phyloP scores from a whole-genome alignment of 1,140 invertebrate species.

The Meloidogyne chitwoodi region DNA sequence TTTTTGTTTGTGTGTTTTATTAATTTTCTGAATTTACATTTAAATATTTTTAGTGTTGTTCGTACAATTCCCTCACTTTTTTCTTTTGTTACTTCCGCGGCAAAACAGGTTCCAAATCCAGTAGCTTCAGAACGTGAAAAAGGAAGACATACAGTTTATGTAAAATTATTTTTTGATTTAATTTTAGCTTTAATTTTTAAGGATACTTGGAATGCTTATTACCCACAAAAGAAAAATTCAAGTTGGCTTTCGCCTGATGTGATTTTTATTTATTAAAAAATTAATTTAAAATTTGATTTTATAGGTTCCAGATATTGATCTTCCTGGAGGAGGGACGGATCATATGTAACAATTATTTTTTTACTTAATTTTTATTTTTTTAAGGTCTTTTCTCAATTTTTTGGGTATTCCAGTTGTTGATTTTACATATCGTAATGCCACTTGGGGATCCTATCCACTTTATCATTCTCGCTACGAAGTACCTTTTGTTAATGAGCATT shows the following conservation, averaged over 20 bases:
- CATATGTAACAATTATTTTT: neutral
- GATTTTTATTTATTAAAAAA: too few relatives aligned
- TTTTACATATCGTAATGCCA: slow-evolving; percentile 38
- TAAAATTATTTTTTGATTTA: too few relatives aligned
- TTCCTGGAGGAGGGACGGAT: slow-evolving; percentile 61
- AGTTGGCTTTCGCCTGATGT: slow-evolving; percentile 23
- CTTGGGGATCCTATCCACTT: slow-evolving; percentile 59
- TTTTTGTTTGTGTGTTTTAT: neutral
- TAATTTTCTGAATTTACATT: neutral
- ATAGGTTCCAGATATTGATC: slow-evolving; percentile 36
- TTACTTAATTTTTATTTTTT: slow-evolving; percentile 2
- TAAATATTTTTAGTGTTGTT: slow-evolving; percentile 27
- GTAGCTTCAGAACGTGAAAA: slow-evolving; percentile 36
- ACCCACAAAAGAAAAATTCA: neutral
- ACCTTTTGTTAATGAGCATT: slow-evolving; percentile 58
- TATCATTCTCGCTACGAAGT: slow-evolving; percentile 64
- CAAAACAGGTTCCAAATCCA: slow-evolving; percentile 50
- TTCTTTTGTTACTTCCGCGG: slow-evolving; percentile 39
- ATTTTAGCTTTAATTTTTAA: too few relatives aligned
- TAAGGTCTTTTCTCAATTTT: slow-evolving; percentile 56
- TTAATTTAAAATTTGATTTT: too few relatives aligned
- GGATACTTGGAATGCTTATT: slow-evolving; percentile 46
- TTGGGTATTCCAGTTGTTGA: slow-evolving; percentile 60
- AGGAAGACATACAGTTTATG: slow-evolving; percentile 54
- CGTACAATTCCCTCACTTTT: slow-evolving; percentile 51